Evolutionary conservation across 2,113 vertebrate species (phyloP).

Genomic region (Sander vitreus): DNA sequence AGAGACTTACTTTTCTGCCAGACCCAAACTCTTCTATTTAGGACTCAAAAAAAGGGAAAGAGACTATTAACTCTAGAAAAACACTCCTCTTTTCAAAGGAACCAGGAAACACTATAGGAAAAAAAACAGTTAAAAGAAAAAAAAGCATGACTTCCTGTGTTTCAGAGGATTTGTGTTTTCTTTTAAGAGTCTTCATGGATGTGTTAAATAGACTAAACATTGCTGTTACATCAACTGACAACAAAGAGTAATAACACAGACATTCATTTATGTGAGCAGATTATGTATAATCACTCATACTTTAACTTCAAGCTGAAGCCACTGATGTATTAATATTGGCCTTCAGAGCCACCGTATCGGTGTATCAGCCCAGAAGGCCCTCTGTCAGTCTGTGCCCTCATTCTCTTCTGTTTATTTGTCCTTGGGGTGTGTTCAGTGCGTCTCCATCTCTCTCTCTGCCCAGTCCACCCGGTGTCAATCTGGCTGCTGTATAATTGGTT

Average conservation of each 20-base stretch:
- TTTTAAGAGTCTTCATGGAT: conserved; percentile 2
- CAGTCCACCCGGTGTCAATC: conserved; percentile 81
- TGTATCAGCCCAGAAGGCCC: conserved; percentile 53
- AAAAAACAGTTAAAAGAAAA: conserved; percentile 5
- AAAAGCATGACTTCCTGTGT: conserved; percentile 15
- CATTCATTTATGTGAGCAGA: neutral
- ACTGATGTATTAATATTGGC: conserved; percentile 36
- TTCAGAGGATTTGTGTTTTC: no score
- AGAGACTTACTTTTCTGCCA: conserved; percentile 10
- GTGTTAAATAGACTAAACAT: neutral
- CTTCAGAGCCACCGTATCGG: conserved; percentile 49
- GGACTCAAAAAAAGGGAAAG: conserved; percentile 7
- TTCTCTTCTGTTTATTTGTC: conserved; percentile 76
- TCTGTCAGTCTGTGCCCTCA: conserved; percentile 71
- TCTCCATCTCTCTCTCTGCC: conserved; percentile 71
- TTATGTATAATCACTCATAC: conserved; percentile 17
- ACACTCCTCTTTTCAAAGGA: neutral
- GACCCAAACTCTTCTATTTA: neutral
- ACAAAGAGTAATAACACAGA: neutral
- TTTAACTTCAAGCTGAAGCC: conserved; percentile 6
- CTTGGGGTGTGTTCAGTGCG: conserved; percentile 73
- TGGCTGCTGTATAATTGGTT: conserved; percentile 82
- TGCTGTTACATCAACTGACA: neutral
- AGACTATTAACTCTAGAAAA: conserved; percentile 14
- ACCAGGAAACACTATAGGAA: neutral